Evolutionary conservation across 2,888 invertebrate species (phyloP), one percentile per base, ranked within the genome.

Genomic region (Protophormia terraenovae): DNA sequence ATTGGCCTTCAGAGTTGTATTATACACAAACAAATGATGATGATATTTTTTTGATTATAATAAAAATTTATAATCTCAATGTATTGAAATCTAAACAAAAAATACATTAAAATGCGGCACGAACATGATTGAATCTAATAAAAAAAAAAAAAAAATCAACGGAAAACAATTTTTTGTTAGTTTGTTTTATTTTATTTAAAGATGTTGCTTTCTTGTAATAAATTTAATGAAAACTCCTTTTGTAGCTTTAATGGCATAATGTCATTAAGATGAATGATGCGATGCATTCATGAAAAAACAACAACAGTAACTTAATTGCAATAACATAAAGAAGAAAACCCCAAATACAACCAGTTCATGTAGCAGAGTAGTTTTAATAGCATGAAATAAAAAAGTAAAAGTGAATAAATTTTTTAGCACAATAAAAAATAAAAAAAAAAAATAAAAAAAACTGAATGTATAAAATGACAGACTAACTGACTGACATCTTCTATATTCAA

Each of bases 401-500:
- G 80, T 84, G 32, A 72, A 29, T 60, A 55, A 38, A 66, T 58
- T 22, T 60, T n/a, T n/a, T n/a, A 29, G 27, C 35, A 19, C 50
- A 72, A 47, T 8, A 14, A 35, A 55, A 16, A 19, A 67, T 45
- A 69, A 27, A 55, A 29, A 27, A 14, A 41, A 14, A 22, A 45
- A 66, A 22, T 66, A 24, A 12, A n/a, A 24, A 35, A 75, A 75
- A 47, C 47, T 50, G 62, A n/a, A n/a, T n/a, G 45, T 27, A 71
- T 6, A 62, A 62, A 72, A 24, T 76, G 58, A 19, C n/a, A 73
- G 77, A 75, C 38, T 75, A 60, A 62, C 58, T 84, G 83, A 83
- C 77, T 80, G 84, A 76, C 84, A 80, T 84, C 84, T 77, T 60
- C 53, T 67, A 35, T 53, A 84, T 81, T 35, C n/a, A 72, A 75